phyloP scores from a whole-genome alignment of 2,888 invertebrate species.

The Xylota sylvarum region DNA sequence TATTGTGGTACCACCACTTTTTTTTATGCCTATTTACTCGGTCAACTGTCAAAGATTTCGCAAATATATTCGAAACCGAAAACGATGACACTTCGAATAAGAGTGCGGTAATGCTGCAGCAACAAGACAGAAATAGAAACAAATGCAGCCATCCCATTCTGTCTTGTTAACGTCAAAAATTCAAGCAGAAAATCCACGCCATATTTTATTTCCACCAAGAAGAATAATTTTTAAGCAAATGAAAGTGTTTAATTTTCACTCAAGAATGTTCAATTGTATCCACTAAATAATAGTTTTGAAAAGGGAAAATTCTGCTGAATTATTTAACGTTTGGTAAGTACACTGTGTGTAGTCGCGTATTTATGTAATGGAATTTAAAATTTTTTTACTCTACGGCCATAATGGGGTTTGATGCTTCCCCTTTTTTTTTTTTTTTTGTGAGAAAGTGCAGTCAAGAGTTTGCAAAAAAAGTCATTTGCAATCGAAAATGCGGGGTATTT shows the following conservation, averaged over 20 bases:
- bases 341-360: neutral
- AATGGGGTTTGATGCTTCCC: constrained; percentile 58
- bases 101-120: constrained; percentile 43
- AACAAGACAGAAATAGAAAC: constrained; percentile 6
- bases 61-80: constrained; percentile 49
- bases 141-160: constrained; percentile 46
- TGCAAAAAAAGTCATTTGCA: constrained; percentile 5
- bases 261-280: constrained; percentile 18
- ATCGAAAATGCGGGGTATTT: neutral
- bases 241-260: constrained; percentile 49
- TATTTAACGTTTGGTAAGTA: constrained; percentile 46
- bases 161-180: constrained; percentile 60
- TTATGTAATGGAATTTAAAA: constrained; percentile 69
- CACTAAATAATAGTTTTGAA: constrained; percentile 18
- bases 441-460: constrained; percentile 52
- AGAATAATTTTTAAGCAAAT: constrained; percentile 69
- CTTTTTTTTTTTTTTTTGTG: constrained; percentile 27
- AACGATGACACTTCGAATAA: constrained; percentile 47
- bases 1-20: constrained; percentile 81
- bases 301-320: neutral
- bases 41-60: constrained; percentile 53
- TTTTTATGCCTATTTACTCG: constrained; percentile 59
- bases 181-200: constrained; percentile 80
- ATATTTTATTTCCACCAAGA: constrained; percentile 82
- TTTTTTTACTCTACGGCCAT: constrained; percentile 61